phyloP scores from a whole-genome alignment of 2,888 invertebrate genomes.

The Galeruca laticollis region DNA sequence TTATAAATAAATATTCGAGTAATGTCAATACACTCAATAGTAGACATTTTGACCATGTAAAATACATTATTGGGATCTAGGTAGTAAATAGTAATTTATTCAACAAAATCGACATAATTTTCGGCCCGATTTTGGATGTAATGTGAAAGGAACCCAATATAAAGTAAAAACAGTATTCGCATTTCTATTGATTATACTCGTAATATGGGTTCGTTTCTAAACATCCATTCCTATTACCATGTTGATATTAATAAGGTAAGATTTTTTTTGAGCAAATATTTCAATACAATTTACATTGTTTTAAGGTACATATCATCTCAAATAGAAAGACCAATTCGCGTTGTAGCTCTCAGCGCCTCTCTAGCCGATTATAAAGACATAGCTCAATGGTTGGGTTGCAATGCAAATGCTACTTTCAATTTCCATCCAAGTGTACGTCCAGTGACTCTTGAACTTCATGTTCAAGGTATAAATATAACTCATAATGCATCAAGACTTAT shows the following conservation, averaged over 20 bases:
- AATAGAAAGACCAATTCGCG: slow-evolving; percentile 88
- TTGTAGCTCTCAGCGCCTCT: slow-evolving; percentile 93
- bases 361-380: slow-evolving; percentile 91
- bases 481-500: slow-evolving; percentile 96
- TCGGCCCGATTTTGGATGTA: no score
- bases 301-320: slow-evolving; percentile 94
- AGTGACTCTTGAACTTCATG: slow-evolving; percentile 93
- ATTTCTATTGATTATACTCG: no score
- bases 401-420: slow-evolving; percentile 94
- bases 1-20: no score
- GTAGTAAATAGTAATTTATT: no score
- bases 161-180: no score
- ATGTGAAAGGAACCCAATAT: no score
- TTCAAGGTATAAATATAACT: slow-evolving; percentile 97
- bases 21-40: no score
- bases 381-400: slow-evolving; percentile 96
- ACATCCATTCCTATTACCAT: no score
- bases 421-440: slow-evolving; percentile 99
- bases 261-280: background rate
- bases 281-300: slow-evolving; percentile 2
- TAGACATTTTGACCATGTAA: no score
- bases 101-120: no score
- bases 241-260: background rate
- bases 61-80: no score
- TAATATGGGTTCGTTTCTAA: no score